Conservation (phyloP, 2,888 invertebrate species). For the Seira sanloemensis region DNA sequence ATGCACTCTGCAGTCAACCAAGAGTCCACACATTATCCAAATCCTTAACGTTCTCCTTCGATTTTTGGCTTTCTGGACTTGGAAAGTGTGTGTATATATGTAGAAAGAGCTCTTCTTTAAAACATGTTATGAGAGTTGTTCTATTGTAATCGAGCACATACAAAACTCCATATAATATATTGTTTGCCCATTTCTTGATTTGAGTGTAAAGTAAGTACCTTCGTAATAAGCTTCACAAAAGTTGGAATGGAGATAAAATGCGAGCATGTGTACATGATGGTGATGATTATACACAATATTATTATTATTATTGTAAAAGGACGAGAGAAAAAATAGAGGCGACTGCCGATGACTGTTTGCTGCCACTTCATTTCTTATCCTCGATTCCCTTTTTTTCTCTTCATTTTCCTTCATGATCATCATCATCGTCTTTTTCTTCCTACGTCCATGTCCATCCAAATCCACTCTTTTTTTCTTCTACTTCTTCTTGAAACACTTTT, state of each 20-base stretch:
- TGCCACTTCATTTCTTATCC: constrained; percentile 64
- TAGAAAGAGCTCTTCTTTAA: too few relatives aligned
- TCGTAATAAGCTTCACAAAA: constrained; percentile 21
- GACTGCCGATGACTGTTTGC: constrained; percentile 59
- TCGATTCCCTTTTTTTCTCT: constrained; percentile 41
- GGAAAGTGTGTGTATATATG: too few relatives aligned
- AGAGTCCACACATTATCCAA: too few relatives aligned
- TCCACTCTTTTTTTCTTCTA: constrained; percentile 47
- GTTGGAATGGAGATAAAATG: constrained; percentile 45
- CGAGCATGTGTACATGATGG: constrained; percentile 46
- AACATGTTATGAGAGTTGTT: too few relatives aligned
- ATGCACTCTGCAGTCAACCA: too few relatives aligned
- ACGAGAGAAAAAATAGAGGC: constrained; percentile 60
- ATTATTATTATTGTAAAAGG: constrained; percentile 33
- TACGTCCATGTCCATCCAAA: constrained; percentile 15
- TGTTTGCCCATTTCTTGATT: not conserved
- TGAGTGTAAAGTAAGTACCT: constrained; percentile 26
- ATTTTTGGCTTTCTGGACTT: too few relatives aligned
- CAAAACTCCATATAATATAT: too few relatives aligned
- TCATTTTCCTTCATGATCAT: constrained; percentile 34
- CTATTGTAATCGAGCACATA: constrained; percentile 10
- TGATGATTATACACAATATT: constrained; percentile 31
- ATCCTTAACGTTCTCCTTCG: not conserved
- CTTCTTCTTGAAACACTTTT: constrained; percentile 54
- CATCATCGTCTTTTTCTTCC: not conserved